Evolutionary conservation across 2,888 invertebrate species (phyloP).

Genomic region (Netelia fuscicornis): DNA sequence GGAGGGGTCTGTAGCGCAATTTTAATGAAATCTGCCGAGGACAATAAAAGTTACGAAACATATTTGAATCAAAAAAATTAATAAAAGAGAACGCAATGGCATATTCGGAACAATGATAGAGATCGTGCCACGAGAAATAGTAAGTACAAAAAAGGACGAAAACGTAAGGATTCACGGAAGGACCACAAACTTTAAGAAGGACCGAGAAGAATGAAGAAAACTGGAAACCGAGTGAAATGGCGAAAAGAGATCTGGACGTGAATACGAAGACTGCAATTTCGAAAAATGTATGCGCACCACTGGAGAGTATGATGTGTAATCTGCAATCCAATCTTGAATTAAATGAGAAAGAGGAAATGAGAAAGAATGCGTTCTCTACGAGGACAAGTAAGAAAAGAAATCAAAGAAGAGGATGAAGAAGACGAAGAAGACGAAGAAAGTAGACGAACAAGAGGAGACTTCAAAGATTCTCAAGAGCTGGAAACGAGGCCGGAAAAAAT

Average conservation of each 20-base stretch:
- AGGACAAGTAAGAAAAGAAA: conserved; percentile 11
- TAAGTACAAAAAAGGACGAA: conserved; percentile 3
- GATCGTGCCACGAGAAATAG: too few relatives aligned
- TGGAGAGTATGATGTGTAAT: conserved; percentile 75
- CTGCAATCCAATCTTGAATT: conserved; percentile 79
- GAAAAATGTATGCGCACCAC: conserved; percentile 58
- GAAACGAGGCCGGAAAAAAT: conserved; percentile 4
- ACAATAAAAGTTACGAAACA: too few relatives aligned
- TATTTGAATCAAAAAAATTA: too few relatives aligned
- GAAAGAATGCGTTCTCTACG: not conserved
- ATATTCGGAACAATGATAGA: too few relatives aligned
- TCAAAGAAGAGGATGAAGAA: not conserved
- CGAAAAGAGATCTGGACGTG: conserved; percentile 21
- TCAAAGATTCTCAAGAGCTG: conserved; percentile 17
- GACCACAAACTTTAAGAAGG: not conserved
- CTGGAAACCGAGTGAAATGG: not conserved
- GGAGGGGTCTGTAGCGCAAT: too few relatives aligned
- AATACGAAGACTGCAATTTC: not conserved
- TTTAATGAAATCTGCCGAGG: too few relatives aligned
- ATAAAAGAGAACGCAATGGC: too few relatives aligned
- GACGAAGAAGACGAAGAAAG: conserved; percentile 10
- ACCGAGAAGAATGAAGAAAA: not conserved
- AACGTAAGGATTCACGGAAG: not conserved
- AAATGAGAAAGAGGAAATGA: conserved; percentile 70
- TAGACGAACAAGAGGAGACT: not conserved